Conservation (phyloP, 2,888 invertebrate genomes). For the Phaedon cochleariae region DNA sequence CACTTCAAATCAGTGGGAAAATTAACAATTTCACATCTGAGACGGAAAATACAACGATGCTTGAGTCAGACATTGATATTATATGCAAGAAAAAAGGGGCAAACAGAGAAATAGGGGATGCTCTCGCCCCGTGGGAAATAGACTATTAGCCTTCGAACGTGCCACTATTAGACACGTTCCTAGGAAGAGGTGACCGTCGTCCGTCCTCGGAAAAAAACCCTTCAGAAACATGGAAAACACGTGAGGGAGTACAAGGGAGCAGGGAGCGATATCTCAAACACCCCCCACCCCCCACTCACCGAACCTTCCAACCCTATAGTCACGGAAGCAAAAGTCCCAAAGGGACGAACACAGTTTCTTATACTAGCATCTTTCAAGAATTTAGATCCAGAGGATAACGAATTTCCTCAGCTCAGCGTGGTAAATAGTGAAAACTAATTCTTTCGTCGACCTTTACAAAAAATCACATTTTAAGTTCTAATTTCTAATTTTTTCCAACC, state of each 20-base stretch:
- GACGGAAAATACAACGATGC: too few relatives aligned
- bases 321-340: slow-evolving; percentile 50
- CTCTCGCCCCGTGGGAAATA: slow-evolving; percentile 53
- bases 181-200: slow-evolving; percentile 25
- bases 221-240: slow-evolving; percentile 55
- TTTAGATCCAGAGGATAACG: too few relatives aligned
- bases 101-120: not conserved
- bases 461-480: too few relatives aligned
- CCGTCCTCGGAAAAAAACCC: slow-evolving; percentile 24
- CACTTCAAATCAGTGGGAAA: too few relatives aligned
- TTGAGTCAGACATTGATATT: too few relatives aligned
- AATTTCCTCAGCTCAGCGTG: too few relatives aligned
- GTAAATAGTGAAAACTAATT: too few relatives aligned
- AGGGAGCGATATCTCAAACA: slow-evolving; percentile 57
- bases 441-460: too few relatives aligned
- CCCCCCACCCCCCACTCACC: slow-evolving; percentile 49
- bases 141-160: slow-evolving; percentile 53
- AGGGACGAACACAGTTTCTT: not conserved
- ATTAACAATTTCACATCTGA: too few relatives aligned
- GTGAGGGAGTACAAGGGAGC: slow-evolving; percentile 57
- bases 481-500: too few relatives aligned
- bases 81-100: not conserved
- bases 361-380: too few relatives aligned
- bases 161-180: slow-evolving; percentile 48
- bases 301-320: too few relatives aligned